Base-by-base conservation (phyloP, 2,113 vertebrate genomes). In the Tylochromis polylepis region DNA sequence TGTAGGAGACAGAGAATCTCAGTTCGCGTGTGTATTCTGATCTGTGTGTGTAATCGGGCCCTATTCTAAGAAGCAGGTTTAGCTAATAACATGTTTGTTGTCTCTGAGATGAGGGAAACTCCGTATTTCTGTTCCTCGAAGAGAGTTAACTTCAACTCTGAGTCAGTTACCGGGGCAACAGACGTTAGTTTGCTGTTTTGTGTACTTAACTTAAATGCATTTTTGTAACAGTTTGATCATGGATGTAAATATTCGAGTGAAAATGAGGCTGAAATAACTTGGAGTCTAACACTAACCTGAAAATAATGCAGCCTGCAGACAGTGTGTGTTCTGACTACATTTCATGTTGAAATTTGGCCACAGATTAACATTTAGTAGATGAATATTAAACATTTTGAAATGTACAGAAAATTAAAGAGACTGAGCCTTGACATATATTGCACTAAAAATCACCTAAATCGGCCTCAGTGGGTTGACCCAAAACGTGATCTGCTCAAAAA, bases 381-480 rank as follows among this genome's bases (percentile, higher is more conserved):
- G 59, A 62, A 36, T n/a, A 36, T 36, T n/a, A 11, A 62, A 62
- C 10, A 12, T 36, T 36, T 36, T 65, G 18, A 36, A 36, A 62
- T 62, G 31, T 34, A 20, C 29, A 34, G 29, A 62, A 62, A 62
- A 31, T 62, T 62, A 34, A 34, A 0, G 29, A 62, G 9, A 62
- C 59, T 1, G 59, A 34, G 59, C 16, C 29, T 0, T 0, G 29
- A 36, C 31, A 62, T 4, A 2, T 34, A 20, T 20, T 62, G 29
- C 59, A 20, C 16, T 36, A 34, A 60, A 34, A 62, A 20, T 34
- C 16, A 34, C 9, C 16, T 62, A 12, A 65, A 65, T 65, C 60
- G n/a, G 60, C 36, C 60, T 62, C 31, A 4, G 31, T 62, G 59
- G 31, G 59, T 62, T 34, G 59, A 36, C 5, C 18, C 59, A 62